Evolutionary conservation across 1,140 invertebrate genomes (phyloP), one percentile per base, ranked within the genome.

Genomic region (Olivierus martensii): DNA sequence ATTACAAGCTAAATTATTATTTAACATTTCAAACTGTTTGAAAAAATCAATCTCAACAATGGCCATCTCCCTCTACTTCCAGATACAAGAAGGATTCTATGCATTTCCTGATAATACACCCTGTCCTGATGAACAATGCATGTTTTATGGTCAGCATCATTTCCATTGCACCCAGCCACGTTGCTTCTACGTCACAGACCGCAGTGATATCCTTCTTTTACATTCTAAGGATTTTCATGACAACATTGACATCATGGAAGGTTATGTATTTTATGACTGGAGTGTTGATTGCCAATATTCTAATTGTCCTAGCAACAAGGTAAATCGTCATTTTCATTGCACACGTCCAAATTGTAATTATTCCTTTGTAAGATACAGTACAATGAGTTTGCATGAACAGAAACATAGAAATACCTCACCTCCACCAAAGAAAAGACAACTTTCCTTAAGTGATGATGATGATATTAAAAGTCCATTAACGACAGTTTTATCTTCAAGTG

Each of bases 321-420:
- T 78, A 1, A 82, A 80, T 59, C 71, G 80, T 1, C 93, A 97
- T 65, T 96, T 94, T 71, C 93, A 97, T 67, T 97, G 92, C 66
- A 83, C 86, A 64, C 75, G 91, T 38, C 79, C 83, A 62, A 90
- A 95, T 65, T 97, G 93, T 63, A 87, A 89, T 9, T 96, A 95
- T 64, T 90, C 87, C 22, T 96, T 96, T 65, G 78, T 84, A 0
- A 71, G 81, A 34, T 81, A 82, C 63, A 77, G 79, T 7, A 78
- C 78, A 0, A 85, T 87, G 81, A 70, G 73, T 5, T 67, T 79
- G 45, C 85, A 88, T 64, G 80, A 84, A 58, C 80, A 74, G 53
- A 71, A 71, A 55, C 75, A 76, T 56, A 55, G 35, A 52, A 52
- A 38, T 52, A 18, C 17, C 21, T 50, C 56, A 19, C 19, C 51